phyloP scores from a whole-genome alignment of 2,888 invertebrate species.

The Zhengitettix transpicula region DNA sequence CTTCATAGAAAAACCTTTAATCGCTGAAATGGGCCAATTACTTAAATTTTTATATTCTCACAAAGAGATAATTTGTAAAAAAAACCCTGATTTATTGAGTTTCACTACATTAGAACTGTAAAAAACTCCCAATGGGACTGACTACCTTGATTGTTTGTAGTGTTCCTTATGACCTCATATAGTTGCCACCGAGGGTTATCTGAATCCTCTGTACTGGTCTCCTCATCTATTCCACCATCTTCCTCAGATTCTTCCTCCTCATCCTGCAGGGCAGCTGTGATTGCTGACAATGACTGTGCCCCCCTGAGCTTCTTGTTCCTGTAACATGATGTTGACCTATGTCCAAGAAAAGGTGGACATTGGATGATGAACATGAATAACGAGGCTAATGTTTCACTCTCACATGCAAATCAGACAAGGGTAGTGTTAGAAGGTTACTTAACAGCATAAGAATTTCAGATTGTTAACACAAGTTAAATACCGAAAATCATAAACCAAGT shows the following conservation, averaged over 20 bases:
- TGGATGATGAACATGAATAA: not conserved
- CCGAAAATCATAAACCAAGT: too few relatives aligned
- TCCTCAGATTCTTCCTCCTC: constrained; percentile 44
- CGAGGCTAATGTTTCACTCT: too few relatives aligned
- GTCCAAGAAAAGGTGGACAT: not conserved
- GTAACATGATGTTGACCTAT: not conserved
- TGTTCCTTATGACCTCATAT: constrained; percentile 61
- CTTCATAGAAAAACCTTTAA: too few relatives aligned
- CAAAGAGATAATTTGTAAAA: too few relatives aligned
- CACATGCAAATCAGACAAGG: too few relatives aligned
- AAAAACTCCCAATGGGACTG: too few relatives aligned
- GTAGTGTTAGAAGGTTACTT: too few relatives aligned
- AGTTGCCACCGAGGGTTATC: constrained; percentile 83
- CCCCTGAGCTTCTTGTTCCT: constrained; percentile 27
- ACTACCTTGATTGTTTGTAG: constrained; percentile 29
- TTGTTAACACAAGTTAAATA: not conserved
- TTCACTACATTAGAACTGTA: too few relatives aligned
- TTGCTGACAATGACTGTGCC: constrained; percentile 36
- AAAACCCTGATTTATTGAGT: too few relatives aligned
- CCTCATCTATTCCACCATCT: constrained; percentile 41
- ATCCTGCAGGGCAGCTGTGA: constrained; percentile 40
- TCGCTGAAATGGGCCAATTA: too few relatives aligned
- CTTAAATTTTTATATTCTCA: too few relatives aligned
- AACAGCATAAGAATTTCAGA: not conserved
- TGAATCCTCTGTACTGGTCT: constrained; percentile 26